These are phyloP conservation scores for Epinephelus fuscoguttatus DNA, from an alignment of 2,113 vertebrate species.

Conservation along the genomic window DNA sequence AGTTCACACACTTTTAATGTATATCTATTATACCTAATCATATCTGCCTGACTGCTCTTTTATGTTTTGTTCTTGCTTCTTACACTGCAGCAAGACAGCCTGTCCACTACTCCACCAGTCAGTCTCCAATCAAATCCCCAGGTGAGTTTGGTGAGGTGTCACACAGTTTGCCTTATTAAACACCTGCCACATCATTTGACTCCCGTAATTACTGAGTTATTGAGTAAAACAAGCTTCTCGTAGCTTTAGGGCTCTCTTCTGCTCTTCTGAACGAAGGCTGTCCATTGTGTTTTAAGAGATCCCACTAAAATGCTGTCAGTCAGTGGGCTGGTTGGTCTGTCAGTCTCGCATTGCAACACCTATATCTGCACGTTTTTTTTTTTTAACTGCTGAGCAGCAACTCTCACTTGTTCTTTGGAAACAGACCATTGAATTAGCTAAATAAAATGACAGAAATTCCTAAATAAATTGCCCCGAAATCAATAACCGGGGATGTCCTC, in stretches of 20 bases:
- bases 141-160: slow-evolving; percentile 86
- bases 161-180: background rate
- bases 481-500: no score
- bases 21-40: background rate
- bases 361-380: no score
- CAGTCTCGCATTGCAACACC: background rate
- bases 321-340: background rate
- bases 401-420: no score
- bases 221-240: background rate
- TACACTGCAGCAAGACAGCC: slow-evolving; percentile 88
- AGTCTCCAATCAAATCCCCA: slow-evolving; percentile 92
- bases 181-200: background rate
- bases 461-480: no score
- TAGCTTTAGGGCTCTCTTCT: background rate
- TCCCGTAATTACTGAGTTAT: background rate
- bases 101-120: slow-evolving; percentile 89
- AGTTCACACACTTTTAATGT: background rate
- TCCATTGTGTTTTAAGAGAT: background rate
- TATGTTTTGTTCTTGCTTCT: slow-evolving; percentile 42
- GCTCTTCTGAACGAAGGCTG: background rate
- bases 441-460: no score
- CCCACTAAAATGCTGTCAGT: background rate
- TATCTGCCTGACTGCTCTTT: slow-evolving; percentile 46
- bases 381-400: no score
- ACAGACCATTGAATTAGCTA: no score